phyloP scores from a whole-genome alignment of 2,888 invertebrate species.

The Globia sparganii region DNA sequence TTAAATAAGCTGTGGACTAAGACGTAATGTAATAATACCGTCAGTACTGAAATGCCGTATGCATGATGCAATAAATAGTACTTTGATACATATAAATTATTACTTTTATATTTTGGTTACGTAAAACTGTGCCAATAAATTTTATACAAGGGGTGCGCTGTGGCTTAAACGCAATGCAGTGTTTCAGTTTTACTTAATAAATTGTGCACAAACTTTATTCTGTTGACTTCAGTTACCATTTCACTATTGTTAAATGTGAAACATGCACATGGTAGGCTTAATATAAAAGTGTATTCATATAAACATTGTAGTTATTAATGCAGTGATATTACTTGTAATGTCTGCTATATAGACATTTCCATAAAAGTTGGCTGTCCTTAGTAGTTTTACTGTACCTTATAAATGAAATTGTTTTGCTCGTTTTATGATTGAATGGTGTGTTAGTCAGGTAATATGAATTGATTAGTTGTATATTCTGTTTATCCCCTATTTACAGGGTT shows the following conservation, averaged over 20 bases:
- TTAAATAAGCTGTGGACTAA: background rate
- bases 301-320: slow-evolving; percentile 73
- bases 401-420: slow-evolving; percentile 57
- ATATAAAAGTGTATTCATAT: slow-evolving; percentile 73
- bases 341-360: slow-evolving; percentile 65
- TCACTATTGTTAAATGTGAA: slow-evolving; percentile 73
- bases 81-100: slow-evolving; percentile 34
- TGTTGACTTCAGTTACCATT: slow-evolving; percentile 83
- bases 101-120: slow-evolving; percentile 39
- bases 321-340: slow-evolving; percentile 86
- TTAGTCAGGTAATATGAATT: slow-evolving; percentile 59
- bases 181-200: slow-evolving; percentile 52
- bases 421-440: slow-evolving; percentile 55
- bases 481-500: slow-evolving; percentile 59
- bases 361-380: slow-evolving; percentile 63
- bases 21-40: background rate
- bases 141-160: slow-evolving; percentile 29
- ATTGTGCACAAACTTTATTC: slow-evolving; percentile 61
- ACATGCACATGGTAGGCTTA: slow-evolving; percentile 72
- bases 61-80: slow-evolving; percentile 38
- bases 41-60: background rate
- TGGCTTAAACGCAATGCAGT: slow-evolving; percentile 41
- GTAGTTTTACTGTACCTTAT: slow-evolving; percentile 60
- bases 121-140: slow-evolving; percentile 63
- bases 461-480: slow-evolving; percentile 65